Evolutionary conservation across 2,797 vertebrate species (phyloP).

Genomic region (Picus viridis): DNA sequence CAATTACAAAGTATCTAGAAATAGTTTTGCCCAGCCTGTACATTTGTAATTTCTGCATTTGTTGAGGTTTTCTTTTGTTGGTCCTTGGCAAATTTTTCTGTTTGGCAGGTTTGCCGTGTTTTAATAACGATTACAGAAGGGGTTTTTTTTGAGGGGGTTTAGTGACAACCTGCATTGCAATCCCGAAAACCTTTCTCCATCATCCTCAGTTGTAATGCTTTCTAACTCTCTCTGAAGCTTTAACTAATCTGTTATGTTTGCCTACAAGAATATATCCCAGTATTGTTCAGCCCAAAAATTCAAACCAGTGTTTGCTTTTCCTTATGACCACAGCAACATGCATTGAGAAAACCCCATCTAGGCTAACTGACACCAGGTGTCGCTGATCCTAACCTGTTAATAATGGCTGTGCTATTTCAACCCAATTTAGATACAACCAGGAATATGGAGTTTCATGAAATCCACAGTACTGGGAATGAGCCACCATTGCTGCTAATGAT

Average conservation of each 20-base stretch:
- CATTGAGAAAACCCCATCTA: not conserved
- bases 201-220: not conserved
- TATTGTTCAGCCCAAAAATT: not conserved
- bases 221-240: not conserved
- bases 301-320: not conserved
- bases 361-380: not conserved
- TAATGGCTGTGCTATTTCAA: not conserved
- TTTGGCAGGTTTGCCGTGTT: not conserved
- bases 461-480: conserved; percentile 89
- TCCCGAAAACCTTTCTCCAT: not conserved
- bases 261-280: not conserved
- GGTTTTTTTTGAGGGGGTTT: not conserved
- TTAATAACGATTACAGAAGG: not conserved
- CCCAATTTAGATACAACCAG: conserved; percentile 86
- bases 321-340: not conserved
- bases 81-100: not conserved
- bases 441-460: conserved; percentile 93
- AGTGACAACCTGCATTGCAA: not conserved
- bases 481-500: conserved; percentile 94
- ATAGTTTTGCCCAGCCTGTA: not conserved
- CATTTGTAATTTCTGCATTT: not conserved
- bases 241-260: not conserved
- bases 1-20: not conserved
- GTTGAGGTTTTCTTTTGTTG: not conserved
- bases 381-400: not conserved